Evolutionary conservation across 2,797 vertebrate species (phyloP), one percentile per base, ranked within the genome.

Genomic region (Natrix natrix): DNA sequence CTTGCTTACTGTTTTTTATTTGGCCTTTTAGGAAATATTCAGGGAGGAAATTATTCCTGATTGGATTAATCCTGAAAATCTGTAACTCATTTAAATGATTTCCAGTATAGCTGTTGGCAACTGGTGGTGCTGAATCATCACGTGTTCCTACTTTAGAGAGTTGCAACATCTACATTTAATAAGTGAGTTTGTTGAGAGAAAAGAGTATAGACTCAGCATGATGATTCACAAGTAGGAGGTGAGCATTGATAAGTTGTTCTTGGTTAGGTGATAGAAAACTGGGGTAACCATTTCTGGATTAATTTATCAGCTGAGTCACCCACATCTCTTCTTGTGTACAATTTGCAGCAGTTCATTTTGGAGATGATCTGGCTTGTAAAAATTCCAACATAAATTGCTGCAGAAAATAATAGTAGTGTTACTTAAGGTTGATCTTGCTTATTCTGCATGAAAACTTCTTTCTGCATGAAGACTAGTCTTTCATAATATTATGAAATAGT

Each of bases 121-220:
- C 32, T 20, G 43, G 48, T 69, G 57, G 57, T 60, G 17, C 89
- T 26, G 3, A 10, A 22, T 66, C 10, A 8, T 52, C n/a, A 88
- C 24, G 87, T 57, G 26, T 87, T 14, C 2, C 5, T 74, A 87
- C n/a, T 17, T 55, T 86, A 86, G 90, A 83, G 90, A 26, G 52
- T 20, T 63, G 60, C 20, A 66, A 87, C 37, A 66, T 48, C 78
- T 57, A 17, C 14, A 57, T 83, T 96, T 17, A 6, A 90, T 93
- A 59, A 93, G 91, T 32, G 87, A 93, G 78, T 88, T 94, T 61
- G 59, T 6, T 0, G 0, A 61, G 32, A 32, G 78, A 10, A 87
- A 92, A 93, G 87, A 0, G 2, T 24, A 24, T 54, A 17, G 0
- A 13, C 0, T 0, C 48, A 0, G 5, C 32, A 57, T 0, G 91